These are phyloP conservation scores for Notothenia coriiceps DNA, from an alignment of 2,113 vertebrate genomes.

Conservation along the genomic window DNA sequence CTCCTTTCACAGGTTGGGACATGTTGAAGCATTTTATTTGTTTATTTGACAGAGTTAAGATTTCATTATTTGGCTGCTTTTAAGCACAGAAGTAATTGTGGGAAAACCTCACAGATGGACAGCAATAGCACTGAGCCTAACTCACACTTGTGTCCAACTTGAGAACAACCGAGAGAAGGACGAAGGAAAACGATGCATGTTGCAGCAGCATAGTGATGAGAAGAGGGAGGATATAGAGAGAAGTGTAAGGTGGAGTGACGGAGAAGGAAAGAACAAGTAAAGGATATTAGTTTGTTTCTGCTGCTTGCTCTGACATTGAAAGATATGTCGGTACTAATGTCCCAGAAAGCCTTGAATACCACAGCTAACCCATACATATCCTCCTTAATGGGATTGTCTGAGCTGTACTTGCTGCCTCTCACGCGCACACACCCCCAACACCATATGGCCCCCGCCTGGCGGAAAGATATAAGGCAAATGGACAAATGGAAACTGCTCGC, in stretches of 20 bases:
- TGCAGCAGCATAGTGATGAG: slow-evolving; percentile 10
- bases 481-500: slow-evolving; percentile 57
- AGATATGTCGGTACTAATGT: slow-evolving; percentile 72
- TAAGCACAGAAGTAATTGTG: not conserved
- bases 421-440: not conserved
- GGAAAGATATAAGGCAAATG: slow-evolving; percentile 67
- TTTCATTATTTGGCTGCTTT: slow-evolving; percentile 8
- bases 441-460: slow-evolving; percentile 61
- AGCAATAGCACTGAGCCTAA: not conserved
- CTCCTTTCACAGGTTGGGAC: no score
- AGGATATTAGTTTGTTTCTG: slow-evolving; percentile 74
- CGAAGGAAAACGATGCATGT: slow-evolving; percentile 23
- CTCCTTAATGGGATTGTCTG: slow-evolving; percentile 73
- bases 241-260: slow-evolving; percentile 46
- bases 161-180: slow-evolving; percentile 8
- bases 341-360: slow-evolving; percentile 75
- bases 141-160: slow-evolving; percentile 3
- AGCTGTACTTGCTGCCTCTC: slow-evolving; percentile 54
- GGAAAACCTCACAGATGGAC: not conserved
- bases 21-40: slow-evolving; percentile 8
- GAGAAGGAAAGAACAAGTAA: slow-evolving; percentile 42
- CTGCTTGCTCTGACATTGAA: slow-evolving; percentile 69
- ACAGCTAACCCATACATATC: slow-evolving; percentile 73
- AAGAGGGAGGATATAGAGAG: slow-evolving; percentile 17
- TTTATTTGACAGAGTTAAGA: slow-evolving; percentile 12